These are phyloP conservation scores for Bombycilla garrulus DNA, from an alignment of 2,113 vertebrate genomes.

Conservation along the genomic window DNA sequence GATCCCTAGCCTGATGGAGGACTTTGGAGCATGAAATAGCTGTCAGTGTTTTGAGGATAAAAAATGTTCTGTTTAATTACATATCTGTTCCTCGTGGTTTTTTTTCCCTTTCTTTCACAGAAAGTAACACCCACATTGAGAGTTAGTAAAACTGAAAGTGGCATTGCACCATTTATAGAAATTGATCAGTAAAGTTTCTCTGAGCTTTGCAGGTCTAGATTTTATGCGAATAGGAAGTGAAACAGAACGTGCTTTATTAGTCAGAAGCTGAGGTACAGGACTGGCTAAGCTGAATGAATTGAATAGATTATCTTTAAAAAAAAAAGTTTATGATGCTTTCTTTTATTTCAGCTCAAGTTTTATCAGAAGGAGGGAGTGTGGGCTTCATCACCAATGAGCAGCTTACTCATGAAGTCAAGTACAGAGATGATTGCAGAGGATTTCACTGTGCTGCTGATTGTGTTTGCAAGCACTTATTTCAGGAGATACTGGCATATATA, in stretches of 20 bases:
- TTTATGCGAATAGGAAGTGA: neutral
- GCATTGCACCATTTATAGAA: constrained; percentile 45
- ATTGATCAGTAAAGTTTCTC: constrained; percentile 8
- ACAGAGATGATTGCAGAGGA: neutral
- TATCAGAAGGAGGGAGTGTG: neutral
- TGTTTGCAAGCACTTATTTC: neutral
- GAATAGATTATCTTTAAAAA: neutral
- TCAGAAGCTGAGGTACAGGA: neutral
- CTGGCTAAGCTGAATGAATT: neutral
- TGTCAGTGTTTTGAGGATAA: neutral
- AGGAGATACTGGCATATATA: neutral
- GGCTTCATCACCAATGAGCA: neutral
- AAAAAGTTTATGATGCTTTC: neutral
- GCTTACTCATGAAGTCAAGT: neutral
- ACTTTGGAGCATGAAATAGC: neutral
- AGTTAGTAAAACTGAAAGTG: constrained; percentile 27
- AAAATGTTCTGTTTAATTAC: neutral
- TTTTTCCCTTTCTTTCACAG: constrained; percentile 9
- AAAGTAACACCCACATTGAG: constrained; percentile 35
- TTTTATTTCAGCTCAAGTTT: neutral
- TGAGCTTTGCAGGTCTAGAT: neutral
- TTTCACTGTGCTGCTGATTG: neutral
- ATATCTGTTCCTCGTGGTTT: neutral
- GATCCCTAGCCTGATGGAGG: neutral
- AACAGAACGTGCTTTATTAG: neutral